Conservation (phyloP, 2,888 invertebrate genomes). For the Euplexia lucipara region DNA sequence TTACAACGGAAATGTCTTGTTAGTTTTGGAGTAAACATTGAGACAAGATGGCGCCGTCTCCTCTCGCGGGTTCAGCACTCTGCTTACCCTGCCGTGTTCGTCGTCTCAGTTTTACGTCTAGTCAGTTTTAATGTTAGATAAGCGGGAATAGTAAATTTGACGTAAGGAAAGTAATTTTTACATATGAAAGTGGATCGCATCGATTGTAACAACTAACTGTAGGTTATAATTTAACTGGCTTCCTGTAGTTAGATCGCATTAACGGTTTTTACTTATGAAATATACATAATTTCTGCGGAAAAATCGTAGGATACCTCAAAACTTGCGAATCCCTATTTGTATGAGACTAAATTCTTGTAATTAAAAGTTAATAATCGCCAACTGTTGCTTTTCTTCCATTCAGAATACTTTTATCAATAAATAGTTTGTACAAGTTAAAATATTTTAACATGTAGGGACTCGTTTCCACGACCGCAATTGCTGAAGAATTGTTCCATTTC, state of each 20-base stretch:
- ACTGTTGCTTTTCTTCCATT: constrained; percentile 56
- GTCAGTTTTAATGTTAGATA: constrained; percentile 84
- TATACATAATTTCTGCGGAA: constrained; percentile 57
- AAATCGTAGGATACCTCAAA: constrained; percentile 51
- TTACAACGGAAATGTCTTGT: constrained; percentile 68
- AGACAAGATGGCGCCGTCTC: constrained; percentile 63
- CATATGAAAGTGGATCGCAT: constrained; percentile 66
- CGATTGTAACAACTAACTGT: constrained; percentile 68
- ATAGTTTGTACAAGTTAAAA: constrained; percentile 34
- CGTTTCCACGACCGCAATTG: constrained; percentile 54
- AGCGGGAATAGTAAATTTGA: constrained; percentile 74
- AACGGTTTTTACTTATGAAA: constrained; percentile 63
- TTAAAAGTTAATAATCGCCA: constrained; percentile 17
- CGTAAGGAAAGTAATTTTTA: constrained; percentile 72
- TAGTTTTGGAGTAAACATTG: constrained; percentile 82
- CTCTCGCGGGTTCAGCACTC: not conserved
- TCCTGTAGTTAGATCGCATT: constrained; percentile 66
- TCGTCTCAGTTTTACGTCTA: constrained; percentile 84
- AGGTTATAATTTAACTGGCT: constrained; percentile 72
- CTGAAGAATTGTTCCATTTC: constrained; percentile 33
- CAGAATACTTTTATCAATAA: constrained; percentile 20
- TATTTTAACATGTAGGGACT: constrained; percentile 27
- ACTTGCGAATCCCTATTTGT: constrained; percentile 33
- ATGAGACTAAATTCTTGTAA: constrained; percentile 32
- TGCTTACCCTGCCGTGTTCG: constrained; percentile 13